Conservation (phyloP, 2,888 invertebrate species). For the Clivina fossor region DNA sequence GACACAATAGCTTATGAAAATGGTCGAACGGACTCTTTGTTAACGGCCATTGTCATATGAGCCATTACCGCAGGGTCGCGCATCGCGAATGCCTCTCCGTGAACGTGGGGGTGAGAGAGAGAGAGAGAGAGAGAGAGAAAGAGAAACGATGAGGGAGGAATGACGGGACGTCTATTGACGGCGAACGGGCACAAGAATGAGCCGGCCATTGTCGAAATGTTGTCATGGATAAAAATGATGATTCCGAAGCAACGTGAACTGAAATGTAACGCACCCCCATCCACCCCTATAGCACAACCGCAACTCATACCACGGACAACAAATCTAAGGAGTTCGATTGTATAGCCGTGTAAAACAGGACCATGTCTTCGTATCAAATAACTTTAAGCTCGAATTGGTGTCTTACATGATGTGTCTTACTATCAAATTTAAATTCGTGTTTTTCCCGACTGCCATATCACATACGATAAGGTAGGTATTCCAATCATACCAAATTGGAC, state of each 20-base stretch:
- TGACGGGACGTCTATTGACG: slow-evolving; percentile 47
- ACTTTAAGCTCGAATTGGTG: no score
- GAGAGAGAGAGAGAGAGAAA: slow-evolving; percentile 18
- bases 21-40: slow-evolving; percentile 53
- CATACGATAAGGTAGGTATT: no score
- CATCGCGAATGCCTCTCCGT: slow-evolving; percentile 31
- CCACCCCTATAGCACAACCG: not conserved
- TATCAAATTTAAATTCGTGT: slow-evolving; percentile 2
- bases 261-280: slow-evolving; percentile 46
- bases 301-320: not conserved
- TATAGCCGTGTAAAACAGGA: slow-evolving; percentile 11
- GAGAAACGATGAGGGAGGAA: slow-evolving; percentile 39
- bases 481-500: no score
- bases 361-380: no score
- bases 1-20: slow-evolving; percentile 52
- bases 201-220: slow-evolving; percentile 49
- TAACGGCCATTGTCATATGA: slow-evolving; percentile 52
- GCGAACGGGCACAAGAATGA: slow-evolving; percentile 49
- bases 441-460: not conserved
- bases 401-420: no score
- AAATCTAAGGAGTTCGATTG: not conserved
- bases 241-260: slow-evolving; percentile 50
- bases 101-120: not conserved
- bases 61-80: slow-evolving; percentile 50
- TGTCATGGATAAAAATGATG: slow-evolving; percentile 52